Evolutionary conservation across 2,113 vertebrate genomes (phyloP).

Genomic region (Mustela nigripes): DNA sequence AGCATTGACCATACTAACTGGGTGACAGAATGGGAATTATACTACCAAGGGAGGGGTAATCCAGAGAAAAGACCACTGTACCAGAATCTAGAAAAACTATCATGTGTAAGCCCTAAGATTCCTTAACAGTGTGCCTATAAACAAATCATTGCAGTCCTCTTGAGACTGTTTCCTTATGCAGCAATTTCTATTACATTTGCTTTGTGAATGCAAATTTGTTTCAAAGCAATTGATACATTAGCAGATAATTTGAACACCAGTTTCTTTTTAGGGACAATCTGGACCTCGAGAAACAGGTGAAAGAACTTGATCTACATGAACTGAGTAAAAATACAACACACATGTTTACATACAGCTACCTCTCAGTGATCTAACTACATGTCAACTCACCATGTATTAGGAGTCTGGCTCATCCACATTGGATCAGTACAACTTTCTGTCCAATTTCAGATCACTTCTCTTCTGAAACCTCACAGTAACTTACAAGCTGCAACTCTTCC

Average conservation of each 20-base stretch:
- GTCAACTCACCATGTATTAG: neutral
- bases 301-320: neutral
- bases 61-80: neutral
- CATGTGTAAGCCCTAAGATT: neutral
- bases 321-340: neutral
- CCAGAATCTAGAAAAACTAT: neutral
- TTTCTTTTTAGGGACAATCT: neutral
- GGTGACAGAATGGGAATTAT: neutral
- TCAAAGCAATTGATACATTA: neutral
- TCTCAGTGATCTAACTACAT: neutral
- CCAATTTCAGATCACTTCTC: neutral
- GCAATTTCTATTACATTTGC: neutral
- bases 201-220: neutral
- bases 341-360: neutral
- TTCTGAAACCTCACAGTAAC: neutral
- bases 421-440: neutral
- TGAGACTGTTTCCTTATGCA: neutral
- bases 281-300: neutral
- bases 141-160: neutral
- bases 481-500: neutral
- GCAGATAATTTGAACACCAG: neutral
- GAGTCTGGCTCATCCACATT: neutral
- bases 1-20: neutral
- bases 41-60: neutral
- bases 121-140: neutral